Conservation (phyloP, 2,797 vertebrate genomes). For the Columba guinea region DNA sequence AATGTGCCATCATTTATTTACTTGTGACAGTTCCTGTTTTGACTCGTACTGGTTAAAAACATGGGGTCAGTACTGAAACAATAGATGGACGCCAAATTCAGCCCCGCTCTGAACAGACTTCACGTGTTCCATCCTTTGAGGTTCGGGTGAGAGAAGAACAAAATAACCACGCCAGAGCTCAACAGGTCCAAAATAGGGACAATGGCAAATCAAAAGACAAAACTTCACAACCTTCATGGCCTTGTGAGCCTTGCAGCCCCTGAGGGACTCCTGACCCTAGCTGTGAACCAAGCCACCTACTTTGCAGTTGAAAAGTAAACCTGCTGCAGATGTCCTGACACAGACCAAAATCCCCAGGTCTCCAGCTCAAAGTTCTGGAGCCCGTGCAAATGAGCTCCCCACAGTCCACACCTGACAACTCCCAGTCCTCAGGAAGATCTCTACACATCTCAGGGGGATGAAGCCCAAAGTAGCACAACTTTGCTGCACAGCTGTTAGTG, state of each 20-base stretch:
- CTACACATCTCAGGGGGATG: not conserved
- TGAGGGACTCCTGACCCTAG: not conserved
- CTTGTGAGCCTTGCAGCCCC: not conserved
- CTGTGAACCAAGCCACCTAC: not conserved
- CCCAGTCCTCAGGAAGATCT: not conserved
- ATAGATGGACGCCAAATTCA: not conserved
- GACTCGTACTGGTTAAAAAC: not conserved
- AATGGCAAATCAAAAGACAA: not conserved
- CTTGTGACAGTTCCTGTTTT: not conserved
- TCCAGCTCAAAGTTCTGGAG: not conserved
- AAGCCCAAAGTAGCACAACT: not conserved
- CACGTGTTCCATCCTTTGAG: not conserved
- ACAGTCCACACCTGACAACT: not conserved
- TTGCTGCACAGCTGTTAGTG: not conserved
- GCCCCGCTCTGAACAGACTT: not conserved
- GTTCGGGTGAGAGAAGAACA: not conserved
- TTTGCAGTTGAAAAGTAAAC: not conserved
- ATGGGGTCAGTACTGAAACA: accelerated
- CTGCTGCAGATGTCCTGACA: conserved; percentile 13
- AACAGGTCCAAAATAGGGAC: not conserved
- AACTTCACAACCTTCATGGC: not conserved
- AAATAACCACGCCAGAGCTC: not conserved
- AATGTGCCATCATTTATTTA: not conserved
- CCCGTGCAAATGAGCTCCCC: not conserved
- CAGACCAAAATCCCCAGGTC: not conserved